A percentile compares a stretch with the other conserved stretches of the same genome.
phyloP scores from a whole-genome alignment of 2,797 vertebrate genomes.

The Pangasius krempfi region DNA sequence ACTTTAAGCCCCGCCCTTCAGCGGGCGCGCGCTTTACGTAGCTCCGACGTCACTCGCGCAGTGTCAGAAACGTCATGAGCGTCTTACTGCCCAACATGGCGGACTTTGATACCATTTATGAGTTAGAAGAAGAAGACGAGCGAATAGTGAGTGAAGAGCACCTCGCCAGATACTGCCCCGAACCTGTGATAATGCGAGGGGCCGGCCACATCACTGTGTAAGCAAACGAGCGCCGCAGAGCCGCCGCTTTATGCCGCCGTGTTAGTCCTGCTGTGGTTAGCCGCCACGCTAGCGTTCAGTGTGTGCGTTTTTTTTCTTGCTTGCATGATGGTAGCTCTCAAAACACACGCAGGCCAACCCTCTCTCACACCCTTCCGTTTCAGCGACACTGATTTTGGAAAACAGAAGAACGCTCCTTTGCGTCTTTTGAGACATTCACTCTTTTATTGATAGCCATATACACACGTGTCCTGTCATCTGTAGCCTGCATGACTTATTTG shows the following conservation, averaged over 20 bases:
- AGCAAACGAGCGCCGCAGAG: constrained; percentile 64
- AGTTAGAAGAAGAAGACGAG: constrained; percentile 91
- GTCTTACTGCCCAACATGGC: constrained; percentile 96
- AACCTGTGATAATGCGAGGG: constrained; percentile 92
- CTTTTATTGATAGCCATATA: background rate
- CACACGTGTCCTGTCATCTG: background rate
- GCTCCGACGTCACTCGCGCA: constrained; percentile 51
- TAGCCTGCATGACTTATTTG: background rate
- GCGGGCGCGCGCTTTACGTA: background rate
- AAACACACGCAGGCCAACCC: background rate
- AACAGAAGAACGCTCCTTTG: too few relatives aligned
- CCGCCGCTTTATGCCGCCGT: constrained; percentile 46
- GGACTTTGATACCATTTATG: constrained; percentile 98
- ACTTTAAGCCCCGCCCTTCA: background rate
- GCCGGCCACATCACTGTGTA: constrained; percentile 98
- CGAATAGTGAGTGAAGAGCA: constrained; percentile 89
- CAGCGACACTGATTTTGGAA: background rate
- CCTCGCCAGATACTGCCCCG: constrained; percentile 85
- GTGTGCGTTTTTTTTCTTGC: background rate
- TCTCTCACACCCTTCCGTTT: background rate
- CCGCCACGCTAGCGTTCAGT: constrained; percentile 50
- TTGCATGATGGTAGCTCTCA: background rate
- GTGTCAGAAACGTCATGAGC: constrained; percentile 85
- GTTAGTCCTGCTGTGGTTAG: constrained; percentile 40
- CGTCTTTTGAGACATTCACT: background rate